These are phyloP conservation scores for Coelinius sp. DNA, from an alignment of 2,888 invertebrate species.

Conservation along the genomic window DNA sequence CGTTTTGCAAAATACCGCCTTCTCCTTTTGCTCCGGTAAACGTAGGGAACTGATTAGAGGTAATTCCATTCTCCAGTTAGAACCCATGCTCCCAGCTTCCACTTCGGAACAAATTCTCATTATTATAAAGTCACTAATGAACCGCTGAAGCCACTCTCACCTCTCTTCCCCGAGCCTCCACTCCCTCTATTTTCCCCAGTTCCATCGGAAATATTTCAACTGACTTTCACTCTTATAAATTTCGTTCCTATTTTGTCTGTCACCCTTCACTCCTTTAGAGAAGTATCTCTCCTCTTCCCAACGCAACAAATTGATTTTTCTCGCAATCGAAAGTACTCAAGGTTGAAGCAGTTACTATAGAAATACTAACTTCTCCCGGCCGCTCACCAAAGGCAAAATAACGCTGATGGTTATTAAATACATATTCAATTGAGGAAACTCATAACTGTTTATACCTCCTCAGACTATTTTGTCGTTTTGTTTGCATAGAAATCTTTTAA, in stretches of 20 bases:
- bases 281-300: background rate
- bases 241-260: background rate
- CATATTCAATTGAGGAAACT: slow-evolving; percentile 14
- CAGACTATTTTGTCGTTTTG: slow-evolving; percentile 4
- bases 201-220: background rate
- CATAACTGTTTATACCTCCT: background rate
- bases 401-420: background rate
- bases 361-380: background rate
- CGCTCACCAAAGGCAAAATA: background rate
- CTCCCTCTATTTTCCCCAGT: slow-evolving; percentile 2
- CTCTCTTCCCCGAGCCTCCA: slow-evolving; percentile 3
- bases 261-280: background rate
- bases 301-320: slow-evolving; percentile 59
- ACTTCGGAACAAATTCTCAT: slow-evolving; percentile 52
- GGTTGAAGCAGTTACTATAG: slow-evolving; percentile 43
- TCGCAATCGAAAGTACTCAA: slow-evolving; percentile 47
- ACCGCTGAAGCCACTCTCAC: slow-evolving; percentile 41
- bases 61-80: slow-evolving; percentile 59
- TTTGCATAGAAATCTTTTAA: slow-evolving; percentile 20
- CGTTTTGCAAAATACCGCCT: slow-evolving; percentile 46
- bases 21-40: slow-evolving; percentile 32
- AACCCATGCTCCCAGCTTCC: slow-evolving; percentile 43
- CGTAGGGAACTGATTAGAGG: slow-evolving; percentile 60
- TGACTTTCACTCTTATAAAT: background rate
- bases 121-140: slow-evolving; percentile 66